A percentile compares a stretch with the other conserved stretches of the same genome.
Conservation (phyloP, 2,888 invertebrate species). For the Mythimna impura region DNA sequence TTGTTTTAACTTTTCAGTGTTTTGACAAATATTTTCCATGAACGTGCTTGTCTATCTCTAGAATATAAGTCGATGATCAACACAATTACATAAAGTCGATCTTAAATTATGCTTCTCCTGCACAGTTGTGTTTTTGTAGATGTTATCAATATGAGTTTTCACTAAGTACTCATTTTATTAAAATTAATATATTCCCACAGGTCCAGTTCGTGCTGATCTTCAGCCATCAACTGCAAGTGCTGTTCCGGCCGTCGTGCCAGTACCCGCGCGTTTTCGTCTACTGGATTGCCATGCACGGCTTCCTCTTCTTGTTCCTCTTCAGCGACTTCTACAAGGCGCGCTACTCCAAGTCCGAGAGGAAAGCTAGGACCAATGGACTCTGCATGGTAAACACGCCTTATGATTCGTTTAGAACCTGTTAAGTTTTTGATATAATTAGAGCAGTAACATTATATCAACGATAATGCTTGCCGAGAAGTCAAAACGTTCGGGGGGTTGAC, state of each 20-base stretch:
- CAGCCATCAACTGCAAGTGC: constrained; percentile 96
- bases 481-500: not conserved
- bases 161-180: too few relatives aligned
- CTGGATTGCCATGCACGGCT: constrained; percentile 98
- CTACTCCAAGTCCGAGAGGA: constrained; percentile 90
- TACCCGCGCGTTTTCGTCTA: constrained; percentile 97
- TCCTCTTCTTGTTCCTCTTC: constrained; percentile 98
- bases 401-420: not conserved
- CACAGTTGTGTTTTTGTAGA: too few relatives aligned
- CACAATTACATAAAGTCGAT: too few relatives aligned
- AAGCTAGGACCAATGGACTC: constrained; percentile 80
- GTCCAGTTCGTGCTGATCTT: constrained; percentile 98
- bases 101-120: too few relatives aligned
- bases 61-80: too few relatives aligned
- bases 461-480: not conserved
- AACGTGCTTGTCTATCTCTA: too few relatives aligned
- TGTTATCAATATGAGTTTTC: too few relatives aligned
- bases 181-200: constrained; percentile 84
- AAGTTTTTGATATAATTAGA: not conserved
- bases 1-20: too few relatives aligned
- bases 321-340: constrained; percentile 97
- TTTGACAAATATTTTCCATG: too few relatives aligned
- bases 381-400: constrained; percentile 92
- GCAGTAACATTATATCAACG: not conserved
- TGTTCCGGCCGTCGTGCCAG: constrained; percentile 97